These are phyloP conservation scores for Luidia sarsii DNA, from an alignment of 53 echinoderm and acorn worm species.

Conservation along the genomic window DNA sequence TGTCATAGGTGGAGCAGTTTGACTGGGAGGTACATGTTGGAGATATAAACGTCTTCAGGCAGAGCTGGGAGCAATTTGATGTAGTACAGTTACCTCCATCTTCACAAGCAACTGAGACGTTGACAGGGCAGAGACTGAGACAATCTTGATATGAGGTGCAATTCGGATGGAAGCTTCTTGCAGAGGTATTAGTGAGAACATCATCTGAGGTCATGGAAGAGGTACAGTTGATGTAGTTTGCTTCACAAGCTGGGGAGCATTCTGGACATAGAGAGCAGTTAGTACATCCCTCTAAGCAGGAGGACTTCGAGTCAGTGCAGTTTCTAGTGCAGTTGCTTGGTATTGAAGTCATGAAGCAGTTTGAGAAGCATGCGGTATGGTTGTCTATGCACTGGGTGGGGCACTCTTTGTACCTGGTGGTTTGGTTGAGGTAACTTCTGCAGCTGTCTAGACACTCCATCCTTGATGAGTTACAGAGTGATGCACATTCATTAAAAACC, in stretches of 20 bases:
- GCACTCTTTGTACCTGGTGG: background rate
- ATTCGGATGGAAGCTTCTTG: conserved; percentile 3
- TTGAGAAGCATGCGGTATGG: conserved; percentile 12
- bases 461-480: background rate
- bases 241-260: conserved; percentile 15
- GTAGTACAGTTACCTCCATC: conserved; percentile 16
- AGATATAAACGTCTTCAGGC: conserved; percentile 53
- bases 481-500: background rate
- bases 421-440: background rate
- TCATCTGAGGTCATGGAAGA: too few species aligned
- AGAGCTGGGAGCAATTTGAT: conserved; percentile 32
- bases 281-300: background rate
- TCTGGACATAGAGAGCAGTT: conserved; percentile 42
- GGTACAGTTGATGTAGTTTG: conserved; percentile 16
- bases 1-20: conserved; percentile 29
- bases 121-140: conserved; percentile 9
- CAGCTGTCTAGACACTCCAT: conserved; percentile 3
- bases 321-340: conserved; percentile 1
- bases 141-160: conserved; percentile 37
- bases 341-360: background rate
- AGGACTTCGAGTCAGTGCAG: background rate
- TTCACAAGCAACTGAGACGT: background rate
- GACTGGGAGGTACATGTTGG: conserved; percentile 9
- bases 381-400: conserved; percentile 1
- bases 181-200: background rate